Percentiles rank a stretch among this genome's conserved stretches.
Conservation (phyloP, 2,113 vertebrate genomes). For the Axis porcinus region DNA sequence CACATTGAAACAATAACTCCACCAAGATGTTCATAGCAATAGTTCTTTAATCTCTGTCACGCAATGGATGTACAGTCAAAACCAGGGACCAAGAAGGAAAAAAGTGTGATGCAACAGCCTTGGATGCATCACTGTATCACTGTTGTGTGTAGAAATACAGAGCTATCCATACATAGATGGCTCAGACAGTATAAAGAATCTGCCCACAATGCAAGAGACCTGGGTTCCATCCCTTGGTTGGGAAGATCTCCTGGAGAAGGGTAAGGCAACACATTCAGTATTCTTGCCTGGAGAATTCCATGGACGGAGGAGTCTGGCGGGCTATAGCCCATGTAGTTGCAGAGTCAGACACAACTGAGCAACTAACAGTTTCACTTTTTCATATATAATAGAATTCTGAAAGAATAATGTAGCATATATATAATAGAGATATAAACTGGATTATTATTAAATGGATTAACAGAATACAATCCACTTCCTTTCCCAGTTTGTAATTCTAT, state of each 20-base stretch:
- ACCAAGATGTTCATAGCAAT: neutral
- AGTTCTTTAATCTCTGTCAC: neutral
- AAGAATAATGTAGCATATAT: neutral
- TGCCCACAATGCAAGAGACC: neutral
- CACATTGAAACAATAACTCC: neutral
- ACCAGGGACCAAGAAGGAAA: neutral
- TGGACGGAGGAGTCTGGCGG: neutral
- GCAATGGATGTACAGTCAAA: neutral
- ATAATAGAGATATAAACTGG: neutral
- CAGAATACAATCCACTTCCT: neutral
- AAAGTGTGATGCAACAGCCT: neutral
- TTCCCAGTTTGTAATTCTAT: neutral
- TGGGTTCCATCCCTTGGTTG: neutral
- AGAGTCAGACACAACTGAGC: neutral
- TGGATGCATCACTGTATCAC: neutral
- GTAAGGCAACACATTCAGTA: neutral
- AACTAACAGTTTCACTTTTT: neutral
- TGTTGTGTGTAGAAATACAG: neutral
- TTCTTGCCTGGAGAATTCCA: neutral
- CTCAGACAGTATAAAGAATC: neutral
- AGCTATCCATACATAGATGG: neutral
- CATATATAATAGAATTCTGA: neutral
- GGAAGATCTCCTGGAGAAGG: neutral
- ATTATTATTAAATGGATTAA: neutral
- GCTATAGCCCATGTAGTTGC: fast-evolving